Percentiles rank a stretch among this genome's conserved stretches.
Evolutionary conservation across 1,140 invertebrate species (phyloP).

Genomic region (Aradophagus sp.): DNA sequence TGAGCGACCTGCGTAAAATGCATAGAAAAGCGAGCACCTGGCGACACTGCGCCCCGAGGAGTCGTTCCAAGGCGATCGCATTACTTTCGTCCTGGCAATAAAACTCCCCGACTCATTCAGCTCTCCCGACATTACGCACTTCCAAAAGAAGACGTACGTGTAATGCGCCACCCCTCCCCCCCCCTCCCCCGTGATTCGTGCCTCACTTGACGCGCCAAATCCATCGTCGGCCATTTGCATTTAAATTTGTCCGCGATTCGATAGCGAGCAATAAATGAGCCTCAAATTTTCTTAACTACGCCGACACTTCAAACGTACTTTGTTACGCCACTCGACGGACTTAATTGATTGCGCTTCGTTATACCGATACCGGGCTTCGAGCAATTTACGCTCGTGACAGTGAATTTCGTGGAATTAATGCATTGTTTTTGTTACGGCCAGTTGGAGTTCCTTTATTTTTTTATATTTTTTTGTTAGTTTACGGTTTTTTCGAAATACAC

Average conservation of each 20-base stretch:
- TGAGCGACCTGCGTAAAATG: conserved; percentile 51
- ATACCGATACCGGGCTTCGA: conserved; percentile 9
- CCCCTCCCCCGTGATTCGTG: too few relatives aligned
- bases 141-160: conserved; percentile 43
- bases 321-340: conserved; percentile 22
- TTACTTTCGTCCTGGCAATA: conserved; percentile 56
- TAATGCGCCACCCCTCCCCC: conserved; percentile 52
- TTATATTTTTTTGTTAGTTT: too few relatives aligned
- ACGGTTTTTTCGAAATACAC: too few relatives aligned
- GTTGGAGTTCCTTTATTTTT: too few relatives aligned
- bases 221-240: conserved; percentile 44
- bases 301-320: conserved; percentile 25
- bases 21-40: conserved; percentile 52
- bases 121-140: conserved; percentile 49
- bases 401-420: conserved; percentile 21
- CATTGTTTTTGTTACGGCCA: conserved; percentile 7
- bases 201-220: conserved; percentile 39
- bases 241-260: conserved; percentile 48
- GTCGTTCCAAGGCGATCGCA: conserved; percentile 58
- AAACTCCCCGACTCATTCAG: conserved; percentile 40
- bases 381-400: conserved; percentile 29
- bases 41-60: conserved; percentile 53
- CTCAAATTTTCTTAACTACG: conserved; percentile 40
- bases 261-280: conserved; percentile 38
- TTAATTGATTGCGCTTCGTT: conserved; percentile 45